phyloP scores from a whole-genome alignment of 2,888 invertebrate genomes.

The Amphipyra berbera region DNA sequence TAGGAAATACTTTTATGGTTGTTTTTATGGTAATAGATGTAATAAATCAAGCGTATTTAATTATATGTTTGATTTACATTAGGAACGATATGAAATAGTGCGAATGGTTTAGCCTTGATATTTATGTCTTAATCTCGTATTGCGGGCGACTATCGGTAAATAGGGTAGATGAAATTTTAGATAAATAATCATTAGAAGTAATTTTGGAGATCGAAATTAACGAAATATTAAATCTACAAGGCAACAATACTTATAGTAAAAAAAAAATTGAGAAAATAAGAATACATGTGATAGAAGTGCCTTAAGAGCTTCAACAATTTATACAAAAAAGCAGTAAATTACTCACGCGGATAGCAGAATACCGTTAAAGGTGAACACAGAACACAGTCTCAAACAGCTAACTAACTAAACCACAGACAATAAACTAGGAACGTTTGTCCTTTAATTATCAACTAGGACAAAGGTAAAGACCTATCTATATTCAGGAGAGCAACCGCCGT shows the following conservation, averaged over 20 bases:
- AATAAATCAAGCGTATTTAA: conserved; percentile 50
- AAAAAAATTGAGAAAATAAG: not conserved
- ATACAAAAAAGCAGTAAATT: conserved; percentile 35
- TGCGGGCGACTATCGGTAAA: conserved; percentile 4
- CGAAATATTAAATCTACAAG: not conserved
- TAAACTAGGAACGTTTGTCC: conserved; percentile 49
- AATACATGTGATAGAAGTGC: not conserved
- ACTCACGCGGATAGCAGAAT: conserved; percentile 16
- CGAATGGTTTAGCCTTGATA: conserved; percentile 37
- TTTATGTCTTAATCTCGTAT: conserved; percentile 45
- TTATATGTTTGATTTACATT: conserved; percentile 50
- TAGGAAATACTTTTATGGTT: conserved; percentile 51
- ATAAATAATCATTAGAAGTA: too few species aligned
- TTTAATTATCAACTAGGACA: conserved; percentile 55
- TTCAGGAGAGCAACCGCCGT: conserved; percentile 56
- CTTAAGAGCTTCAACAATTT: conserved; percentile 18
- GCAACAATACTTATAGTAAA: not conserved
- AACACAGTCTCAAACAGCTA: conserved; percentile 31
- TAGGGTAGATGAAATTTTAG: not conserved
- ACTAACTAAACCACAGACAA: conserved; percentile 40
- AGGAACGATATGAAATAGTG: conserved; percentile 36
- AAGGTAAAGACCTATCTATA: conserved; percentile 58
- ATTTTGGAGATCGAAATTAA: too few species aligned
- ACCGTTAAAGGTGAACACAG: conserved; percentile 32
- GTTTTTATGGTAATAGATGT: conserved; percentile 49